phyloP scores from a whole-genome alignment of 2,888 invertebrate species.

The Orthonychiurus folsomi region DNA sequence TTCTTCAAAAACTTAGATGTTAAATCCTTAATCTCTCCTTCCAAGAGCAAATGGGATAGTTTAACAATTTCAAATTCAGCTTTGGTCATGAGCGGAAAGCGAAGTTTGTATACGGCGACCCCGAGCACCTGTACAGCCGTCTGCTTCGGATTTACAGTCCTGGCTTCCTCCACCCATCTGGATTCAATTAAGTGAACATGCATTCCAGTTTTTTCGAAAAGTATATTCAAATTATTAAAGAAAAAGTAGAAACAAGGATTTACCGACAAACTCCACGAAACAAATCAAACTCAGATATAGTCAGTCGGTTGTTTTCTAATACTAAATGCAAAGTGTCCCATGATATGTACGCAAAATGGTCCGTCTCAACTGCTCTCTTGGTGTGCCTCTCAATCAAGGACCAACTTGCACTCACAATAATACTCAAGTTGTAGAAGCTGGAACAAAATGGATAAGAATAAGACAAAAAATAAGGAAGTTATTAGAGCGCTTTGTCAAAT shows the following conservation, averaged over 20 bases:
- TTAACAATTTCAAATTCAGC: constrained; percentile 15
- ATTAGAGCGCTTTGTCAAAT: no score
- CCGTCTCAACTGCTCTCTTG: constrained; percentile 1
- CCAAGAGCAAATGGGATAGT: constrained; percentile 4
- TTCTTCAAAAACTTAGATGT: constrained; percentile 16
- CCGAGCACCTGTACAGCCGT: constrained; percentile 16
- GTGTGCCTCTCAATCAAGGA: constrained; percentile 7
- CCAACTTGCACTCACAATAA: not conserved
- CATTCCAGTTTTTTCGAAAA: no score
- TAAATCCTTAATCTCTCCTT: constrained; percentile 17
- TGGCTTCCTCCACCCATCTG: constrained; percentile 1
- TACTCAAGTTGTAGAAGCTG: not conserved
- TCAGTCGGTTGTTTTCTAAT: constrained; percentile 3
- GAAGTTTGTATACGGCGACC: constrained; percentile 21
- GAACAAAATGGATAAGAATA: no score
- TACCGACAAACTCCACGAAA: not conserved
- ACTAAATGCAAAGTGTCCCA: constrained; percentile 7
- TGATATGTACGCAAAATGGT: not conserved
- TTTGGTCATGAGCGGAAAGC: constrained; percentile 22
- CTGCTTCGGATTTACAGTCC: not conserved
- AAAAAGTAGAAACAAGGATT: not conserved
- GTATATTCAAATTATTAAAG: not conserved
- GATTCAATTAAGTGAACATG: not conserved
- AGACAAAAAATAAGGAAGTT: no score
- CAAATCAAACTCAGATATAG: constrained; percentile 3